Evolutionary conservation across 1,140 invertebrate species (phyloP).

Genomic region (Heliconius nattereri): DNA sequence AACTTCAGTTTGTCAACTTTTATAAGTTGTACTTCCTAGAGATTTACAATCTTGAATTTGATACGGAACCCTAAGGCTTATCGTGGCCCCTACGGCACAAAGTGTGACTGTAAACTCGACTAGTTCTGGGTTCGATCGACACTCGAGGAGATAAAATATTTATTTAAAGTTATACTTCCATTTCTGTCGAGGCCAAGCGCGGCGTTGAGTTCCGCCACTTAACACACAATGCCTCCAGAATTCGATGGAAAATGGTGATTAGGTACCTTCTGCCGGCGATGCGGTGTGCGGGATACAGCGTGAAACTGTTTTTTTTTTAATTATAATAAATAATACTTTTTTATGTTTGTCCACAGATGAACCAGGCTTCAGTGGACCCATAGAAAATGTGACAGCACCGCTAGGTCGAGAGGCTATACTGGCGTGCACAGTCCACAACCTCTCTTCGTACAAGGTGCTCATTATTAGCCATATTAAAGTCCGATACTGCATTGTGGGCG

Average conservation of each 20-base stretch:
- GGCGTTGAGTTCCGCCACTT: neutral
- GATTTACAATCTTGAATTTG: too few species aligned
- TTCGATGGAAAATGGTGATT: neutral
- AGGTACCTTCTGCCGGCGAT: neutral
- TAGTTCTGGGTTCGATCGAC: too few species aligned
- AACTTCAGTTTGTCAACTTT: too few species aligned
- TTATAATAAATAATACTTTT: neutral
- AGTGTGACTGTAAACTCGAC: too few species aligned
- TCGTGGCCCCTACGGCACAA: too few species aligned
- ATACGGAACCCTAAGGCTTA: too few species aligned
- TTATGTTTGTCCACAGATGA: conserved; percentile 81
- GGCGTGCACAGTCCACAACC: conserved; percentile 90
- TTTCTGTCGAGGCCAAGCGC: too few species aligned
- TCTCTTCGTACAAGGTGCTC: conserved; percentile 90
- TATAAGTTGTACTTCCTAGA: too few species aligned
- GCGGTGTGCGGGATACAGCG: too few species aligned
- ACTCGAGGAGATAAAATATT: too few species aligned
- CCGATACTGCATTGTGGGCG: conserved; percentile 21
- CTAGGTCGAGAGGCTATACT: conserved; percentile 92
- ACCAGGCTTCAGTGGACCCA: conserved; percentile 91
- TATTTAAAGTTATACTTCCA: too few species aligned
- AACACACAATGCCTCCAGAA: neutral
- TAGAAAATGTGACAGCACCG: conserved; percentile 91
- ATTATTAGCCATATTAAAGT: conserved; percentile 31
- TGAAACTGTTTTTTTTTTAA: too few species aligned